Conservation (phyloP, 2,797 vertebrate genomes). For the Dendrocincla fuliginosa region DNA sequence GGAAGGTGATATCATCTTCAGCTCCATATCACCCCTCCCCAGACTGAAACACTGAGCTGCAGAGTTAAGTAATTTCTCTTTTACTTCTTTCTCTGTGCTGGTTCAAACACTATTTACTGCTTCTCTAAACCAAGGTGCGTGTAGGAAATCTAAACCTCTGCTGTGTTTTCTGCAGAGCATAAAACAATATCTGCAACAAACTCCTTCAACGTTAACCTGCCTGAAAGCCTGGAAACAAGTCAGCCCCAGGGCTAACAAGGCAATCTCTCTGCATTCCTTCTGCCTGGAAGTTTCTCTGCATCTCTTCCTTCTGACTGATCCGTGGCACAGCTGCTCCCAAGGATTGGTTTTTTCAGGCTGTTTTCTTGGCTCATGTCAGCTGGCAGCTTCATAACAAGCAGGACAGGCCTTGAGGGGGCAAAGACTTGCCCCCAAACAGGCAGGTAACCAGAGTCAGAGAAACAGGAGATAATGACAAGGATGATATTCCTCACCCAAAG, state of each 20-base stretch:
- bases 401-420: neutral
- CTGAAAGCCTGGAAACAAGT: neutral
- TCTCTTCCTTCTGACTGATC: neutral
- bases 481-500: neutral
- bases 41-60: neutral
- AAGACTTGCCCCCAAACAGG: neutral
- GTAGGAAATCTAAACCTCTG: neutral
- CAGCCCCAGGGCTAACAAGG: neutral
- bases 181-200: neutral
- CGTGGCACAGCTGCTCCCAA: neutral
- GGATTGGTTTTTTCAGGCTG: neutral
- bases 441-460: neutral
- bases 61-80: neutral
- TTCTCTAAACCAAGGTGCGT: neutral
- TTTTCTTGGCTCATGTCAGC: neutral
- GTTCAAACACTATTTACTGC: neutral
- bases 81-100: neutral
- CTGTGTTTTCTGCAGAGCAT: neutral
- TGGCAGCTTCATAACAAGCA: neutral
- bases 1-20: neutral
- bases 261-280: neutral
- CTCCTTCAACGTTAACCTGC: neutral
- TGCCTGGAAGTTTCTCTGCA: neutral
- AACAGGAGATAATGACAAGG: fast-evolving
- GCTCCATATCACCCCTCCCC: neutral